Base-by-base conservation (phyloP, 2,797 vertebrate genomes). In the Astyanax mexicanus region DNA sequence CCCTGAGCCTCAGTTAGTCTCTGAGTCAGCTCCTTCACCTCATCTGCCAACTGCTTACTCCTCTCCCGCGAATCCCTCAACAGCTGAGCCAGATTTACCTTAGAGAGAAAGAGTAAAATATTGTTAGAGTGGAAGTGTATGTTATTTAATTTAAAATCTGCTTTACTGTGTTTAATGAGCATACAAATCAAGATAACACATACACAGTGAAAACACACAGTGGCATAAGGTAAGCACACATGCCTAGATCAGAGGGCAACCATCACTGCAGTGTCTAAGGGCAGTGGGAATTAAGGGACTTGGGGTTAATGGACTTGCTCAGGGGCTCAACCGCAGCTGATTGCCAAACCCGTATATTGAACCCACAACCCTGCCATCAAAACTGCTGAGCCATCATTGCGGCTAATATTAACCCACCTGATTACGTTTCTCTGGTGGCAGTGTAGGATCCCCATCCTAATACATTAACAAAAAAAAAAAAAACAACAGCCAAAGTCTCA, bases 341-440 rank as follows among this genome's bases (percentile, higher is more conserved):
- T n/a, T n/a, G n/a, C n/a, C n/a, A n/a, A n/a, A n/a, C n/a, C n/a
- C n/a, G n/a, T n/a, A n/a, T n/a, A n/a, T n/a, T n/a, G n/a, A n/a
- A n/a, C n/a, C n/a, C n/a, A n/a, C n/a, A n/a, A n/a, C n/a, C n/a
- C n/a, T n/a, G n/a, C n/a, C n/a, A n/a, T n/a, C n/a, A n/a, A n/a
- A n/a, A n/a, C n/a, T n/a, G n/a, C n/a, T n/a, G n/a, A n/a, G n/a
- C n/a, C n/a, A n/a, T n/a, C n/a, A n/a, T n/a, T n/a, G n/a, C n/a
- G n/a, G n/a, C n/a, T n/a, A n/a, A n/a, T n/a, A n/a, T n/a, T n/a
- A n/a, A 65, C 93, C 88, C 85, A 99, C 98, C 92, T 99, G 96
- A 82, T 95, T 97, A 64, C 96, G 95, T 86, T 98, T 99, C 82
- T 99, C 96, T n/a, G 97, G 96, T 0, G 98, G 96, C 82, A 99